Evolutionary conservation across 2,888 invertebrate species (phyloP).

Genomic region (Criorhina ranunculi): DNA sequence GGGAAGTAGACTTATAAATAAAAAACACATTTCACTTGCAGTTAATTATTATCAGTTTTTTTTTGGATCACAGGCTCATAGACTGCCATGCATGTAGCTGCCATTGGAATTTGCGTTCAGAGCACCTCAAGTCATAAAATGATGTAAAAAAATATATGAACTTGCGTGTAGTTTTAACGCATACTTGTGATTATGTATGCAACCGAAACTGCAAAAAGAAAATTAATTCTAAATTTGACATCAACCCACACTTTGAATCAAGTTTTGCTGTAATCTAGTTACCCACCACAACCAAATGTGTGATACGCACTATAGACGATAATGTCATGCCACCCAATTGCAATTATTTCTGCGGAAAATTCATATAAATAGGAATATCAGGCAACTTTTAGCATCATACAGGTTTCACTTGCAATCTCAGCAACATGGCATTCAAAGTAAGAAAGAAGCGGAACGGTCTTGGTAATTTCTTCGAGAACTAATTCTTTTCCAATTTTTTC

Average conservation of each 20-base stretch:
- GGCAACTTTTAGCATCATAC: conserved; percentile 47
- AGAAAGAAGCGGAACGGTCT: conserved; percentile 18
- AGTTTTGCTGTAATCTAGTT: conserved; percentile 27
- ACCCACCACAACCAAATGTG: conserved; percentile 9
- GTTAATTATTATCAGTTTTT: too few species aligned
- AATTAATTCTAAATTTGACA: background rate
- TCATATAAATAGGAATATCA: conserved; percentile 59
- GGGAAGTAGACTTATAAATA: too few species aligned
- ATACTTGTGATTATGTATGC: conserved; percentile 29
- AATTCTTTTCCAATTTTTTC: background rate
- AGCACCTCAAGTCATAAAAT: background rate
- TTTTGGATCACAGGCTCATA: too few species aligned
- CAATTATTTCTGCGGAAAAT: conserved; percentile 5
- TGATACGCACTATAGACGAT: conserved; percentile 5
- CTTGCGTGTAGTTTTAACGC: background rate
- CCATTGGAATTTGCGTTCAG: background rate
- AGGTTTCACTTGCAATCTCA: conserved; percentile 38
- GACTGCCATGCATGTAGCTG: background rate
- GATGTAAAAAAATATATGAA: background rate
- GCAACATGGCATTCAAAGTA: conserved; percentile 70
- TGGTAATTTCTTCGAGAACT: background rate
- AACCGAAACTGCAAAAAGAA: conserved; percentile 12
- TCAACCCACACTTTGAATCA: conserved; percentile 17
- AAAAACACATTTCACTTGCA: too few species aligned
- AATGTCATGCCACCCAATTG: background rate